Evolutionary conservation across 2,888 invertebrate species (phyloP).

Genomic region (Agriopis marginaria): DNA sequence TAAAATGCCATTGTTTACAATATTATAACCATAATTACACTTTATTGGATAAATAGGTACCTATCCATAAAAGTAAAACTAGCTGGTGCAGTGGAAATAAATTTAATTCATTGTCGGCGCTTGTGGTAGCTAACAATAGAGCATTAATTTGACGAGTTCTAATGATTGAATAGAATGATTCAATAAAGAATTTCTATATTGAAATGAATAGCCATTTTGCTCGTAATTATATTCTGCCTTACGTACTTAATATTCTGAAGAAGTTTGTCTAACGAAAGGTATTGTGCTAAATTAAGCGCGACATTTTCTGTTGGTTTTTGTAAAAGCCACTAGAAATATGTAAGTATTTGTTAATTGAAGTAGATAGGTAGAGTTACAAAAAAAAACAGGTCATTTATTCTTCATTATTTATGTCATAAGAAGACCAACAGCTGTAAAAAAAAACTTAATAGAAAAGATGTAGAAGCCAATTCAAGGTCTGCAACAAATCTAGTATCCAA

Average conservation of each 20-base stretch:
- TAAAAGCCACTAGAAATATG: not conserved
- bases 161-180: conserved; percentile 29
- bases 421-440: too few relatives aligned
- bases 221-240: conserved; percentile 27
- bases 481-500: too few relatives aligned
- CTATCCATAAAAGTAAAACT: not conserved
- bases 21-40: too few relatives aligned
- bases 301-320: conserved; percentile 15
- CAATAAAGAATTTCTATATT: conserved; percentile 27
- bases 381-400: too few relatives aligned
- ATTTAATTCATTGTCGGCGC: not conserved
- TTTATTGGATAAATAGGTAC: too few relatives aligned
- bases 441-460: too few relatives aligned
- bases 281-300: conserved; percentile 23
- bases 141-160: conserved; percentile 19
- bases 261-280: conserved; percentile 33
- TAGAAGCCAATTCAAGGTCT: too few relatives aligned
- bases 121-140: conserved; percentile 18
- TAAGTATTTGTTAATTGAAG: not conserved
- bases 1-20: too few relatives aligned
- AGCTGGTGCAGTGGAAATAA: not conserved
- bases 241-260: conserved; percentile 31
- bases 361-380: too few relatives aligned
- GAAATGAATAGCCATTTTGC: conserved; percentile 26
- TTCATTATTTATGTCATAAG: too few relatives aligned